These are phyloP conservation scores for Epinephelus coioides DNA, from an alignment of 2,797 vertebrate species.

Conservation along the genomic window DNA sequence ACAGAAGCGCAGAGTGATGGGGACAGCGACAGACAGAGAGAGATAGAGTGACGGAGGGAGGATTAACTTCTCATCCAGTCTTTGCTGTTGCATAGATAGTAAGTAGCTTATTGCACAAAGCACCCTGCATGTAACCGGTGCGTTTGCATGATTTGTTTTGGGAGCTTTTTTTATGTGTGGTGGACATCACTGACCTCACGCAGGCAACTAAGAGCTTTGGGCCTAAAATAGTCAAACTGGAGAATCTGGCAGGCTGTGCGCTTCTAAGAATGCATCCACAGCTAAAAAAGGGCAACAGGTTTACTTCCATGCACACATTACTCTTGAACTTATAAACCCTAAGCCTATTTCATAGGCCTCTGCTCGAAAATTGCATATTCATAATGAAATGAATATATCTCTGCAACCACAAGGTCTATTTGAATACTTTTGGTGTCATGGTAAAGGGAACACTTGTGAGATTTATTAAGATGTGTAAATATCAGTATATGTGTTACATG, in stretches of 20 bases:
- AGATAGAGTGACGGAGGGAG: conserved; percentile 54
- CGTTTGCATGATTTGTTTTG: conserved; percentile 78
- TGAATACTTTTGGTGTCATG: too few species aligned
- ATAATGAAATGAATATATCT: too few species aligned
- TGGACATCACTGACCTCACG: conserved; percentile 65
- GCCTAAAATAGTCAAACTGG: conserved; percentile 64
- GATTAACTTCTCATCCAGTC: conserved; percentile 86
- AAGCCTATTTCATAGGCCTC: too few species aligned
- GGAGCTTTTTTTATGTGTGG: conserved; percentile 48
- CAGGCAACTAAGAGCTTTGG: conserved; percentile 69
- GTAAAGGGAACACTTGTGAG: too few species aligned
- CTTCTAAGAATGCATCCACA: conserved; percentile 33
- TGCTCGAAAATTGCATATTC: too few species aligned
- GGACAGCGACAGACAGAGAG: conserved; percentile 28
- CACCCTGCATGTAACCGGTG: conserved; percentile 77
- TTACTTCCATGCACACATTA: conserved; percentile 23
- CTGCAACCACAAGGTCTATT: too few species aligned
- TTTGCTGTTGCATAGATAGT: conserved; percentile 81
- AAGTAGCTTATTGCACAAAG: conserved; percentile 86
- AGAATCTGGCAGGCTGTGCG: conserved; percentile 40
- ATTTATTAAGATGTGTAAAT: too few species aligned
- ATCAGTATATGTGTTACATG: too few species aligned
- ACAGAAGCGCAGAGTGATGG: conserved; percentile 38
- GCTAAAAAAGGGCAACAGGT: conserved; percentile 41
- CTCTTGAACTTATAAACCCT: conserved; percentile 4